Conservation (phyloP, 2,888 invertebrate species). For the Diarsia rubi region DNA sequence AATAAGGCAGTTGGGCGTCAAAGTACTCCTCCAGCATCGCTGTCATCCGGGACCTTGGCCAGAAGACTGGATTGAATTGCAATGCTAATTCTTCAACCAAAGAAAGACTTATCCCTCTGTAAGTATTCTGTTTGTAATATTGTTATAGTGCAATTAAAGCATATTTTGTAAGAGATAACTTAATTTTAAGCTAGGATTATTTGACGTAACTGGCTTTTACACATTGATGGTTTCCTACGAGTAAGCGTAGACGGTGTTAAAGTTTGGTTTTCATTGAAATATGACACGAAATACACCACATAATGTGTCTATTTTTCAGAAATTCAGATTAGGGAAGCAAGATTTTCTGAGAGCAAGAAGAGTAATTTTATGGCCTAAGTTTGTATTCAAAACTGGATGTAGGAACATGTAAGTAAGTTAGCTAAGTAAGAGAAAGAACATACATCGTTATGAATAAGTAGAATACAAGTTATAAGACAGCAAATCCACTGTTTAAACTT, state of each 20-base stretch:
- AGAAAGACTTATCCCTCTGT: too few relatives aligned
- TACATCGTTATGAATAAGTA: conserved; percentile 9
- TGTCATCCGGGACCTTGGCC: too few relatives aligned
- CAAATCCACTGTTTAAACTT: conserved; percentile 1
- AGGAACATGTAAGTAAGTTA: background rate
- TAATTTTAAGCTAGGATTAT: background rate
- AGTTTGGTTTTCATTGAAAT: conserved; percentile 5
- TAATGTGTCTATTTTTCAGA: background rate
- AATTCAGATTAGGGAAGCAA: background rate
- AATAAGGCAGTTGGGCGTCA: too few relatives aligned
- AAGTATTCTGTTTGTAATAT: background rate
- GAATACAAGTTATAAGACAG: background rate
- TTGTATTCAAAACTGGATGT: background rate
- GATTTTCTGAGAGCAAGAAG: background rate
- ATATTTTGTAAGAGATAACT: background rate
- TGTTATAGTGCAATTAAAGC: background rate
- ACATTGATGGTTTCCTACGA: conserved; percentile 2
- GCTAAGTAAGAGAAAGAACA: background rate
- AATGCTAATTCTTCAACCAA: too few relatives aligned
- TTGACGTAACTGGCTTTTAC: conserved; percentile 2
- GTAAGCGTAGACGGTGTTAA: background rate
- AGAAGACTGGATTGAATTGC: too few relatives aligned
- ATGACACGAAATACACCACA: background rate
- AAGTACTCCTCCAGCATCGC: too few relatives aligned
- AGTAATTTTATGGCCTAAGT: background rate